These are phyloP conservation scores for Syndactyla subalaris DNA, from an alignment of 2,797 vertebrate species.

Conservation along the genomic window DNA sequence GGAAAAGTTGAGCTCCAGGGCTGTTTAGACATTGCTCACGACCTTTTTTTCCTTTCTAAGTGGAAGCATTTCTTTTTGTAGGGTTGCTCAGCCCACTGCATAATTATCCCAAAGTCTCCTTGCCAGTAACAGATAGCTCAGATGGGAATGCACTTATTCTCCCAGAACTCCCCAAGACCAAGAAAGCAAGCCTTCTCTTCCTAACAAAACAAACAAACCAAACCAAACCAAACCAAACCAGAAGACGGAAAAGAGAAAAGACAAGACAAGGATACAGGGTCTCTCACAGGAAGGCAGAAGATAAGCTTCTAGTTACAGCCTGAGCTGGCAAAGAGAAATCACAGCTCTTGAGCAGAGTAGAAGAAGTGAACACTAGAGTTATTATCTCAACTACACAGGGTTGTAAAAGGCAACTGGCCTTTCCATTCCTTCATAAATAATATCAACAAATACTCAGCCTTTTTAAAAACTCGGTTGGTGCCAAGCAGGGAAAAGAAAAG, in stretches of 20 bases:
- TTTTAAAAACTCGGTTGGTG: neutral
- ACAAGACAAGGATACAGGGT: neutral
- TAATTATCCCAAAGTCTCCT: neutral
- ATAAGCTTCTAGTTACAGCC: neutral
- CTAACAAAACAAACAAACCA: neutral
- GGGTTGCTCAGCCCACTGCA: neutral
- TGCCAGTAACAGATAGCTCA: neutral
- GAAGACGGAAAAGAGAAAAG: neutral
- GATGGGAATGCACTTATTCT: neutral
- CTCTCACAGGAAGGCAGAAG: neutral
- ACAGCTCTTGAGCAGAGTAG: neutral
- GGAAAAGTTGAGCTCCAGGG: neutral
- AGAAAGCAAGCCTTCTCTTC: rapidly evolving
- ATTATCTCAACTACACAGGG: neutral
- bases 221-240: no score
- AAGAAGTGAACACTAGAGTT: neutral
- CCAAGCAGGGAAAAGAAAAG: neutral
- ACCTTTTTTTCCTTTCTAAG: neutral
- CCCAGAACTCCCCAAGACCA: no score
- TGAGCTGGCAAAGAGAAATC: neutral
- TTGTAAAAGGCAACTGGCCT: neutral
- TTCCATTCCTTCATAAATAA: neutral
- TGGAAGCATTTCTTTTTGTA: neutral
- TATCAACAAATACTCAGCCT: neutral
- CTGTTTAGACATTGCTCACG: neutral